A percentile compares a stretch with the other conserved stretches of the same genome.
Conservation (phyloP, 2,797 vertebrate species). For the Eulemur coronatus region DNA sequence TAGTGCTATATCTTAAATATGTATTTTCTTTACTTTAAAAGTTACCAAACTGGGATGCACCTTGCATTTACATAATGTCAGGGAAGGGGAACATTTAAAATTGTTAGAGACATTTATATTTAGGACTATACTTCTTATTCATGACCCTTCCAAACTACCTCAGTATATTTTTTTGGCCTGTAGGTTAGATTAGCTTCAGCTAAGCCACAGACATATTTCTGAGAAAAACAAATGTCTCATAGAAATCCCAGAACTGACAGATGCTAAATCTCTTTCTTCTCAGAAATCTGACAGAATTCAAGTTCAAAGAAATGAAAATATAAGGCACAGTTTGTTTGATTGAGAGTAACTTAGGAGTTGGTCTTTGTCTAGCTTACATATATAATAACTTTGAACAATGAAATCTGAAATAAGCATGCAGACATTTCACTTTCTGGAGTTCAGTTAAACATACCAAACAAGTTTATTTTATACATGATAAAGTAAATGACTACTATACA, state of each 20-base stretch:
- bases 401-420: conserved; percentile 45
- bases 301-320: conserved; percentile 51
- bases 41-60: background rate
- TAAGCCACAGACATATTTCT: conserved; percentile 52
- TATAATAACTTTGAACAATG: conserved; percentile 22
- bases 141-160: background rate
- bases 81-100: background rate
- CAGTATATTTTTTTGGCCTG: background rate
- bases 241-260: background rate
- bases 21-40: background rate
- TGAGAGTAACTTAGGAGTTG: conserved; percentile 27
- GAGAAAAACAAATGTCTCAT: conserved; percentile 11
- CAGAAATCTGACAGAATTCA: conserved; percentile 50
- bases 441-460: conserved; percentile 29
- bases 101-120: background rate
- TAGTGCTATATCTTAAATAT: background rate
- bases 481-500: background rate
- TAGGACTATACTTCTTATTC: background rate
- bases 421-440: background rate
- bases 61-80: background rate
- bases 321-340: conserved; percentile 3
- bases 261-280: conserved; percentile 43
- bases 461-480: background rate
- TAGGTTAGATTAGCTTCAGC: conserved; percentile 42
- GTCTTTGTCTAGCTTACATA: background rate